Evolutionary conservation across 2,113 vertebrate genomes (phyloP), one percentile per base, ranked within the genome.

Genomic region (Neotragus pygmaeus): DNA sequence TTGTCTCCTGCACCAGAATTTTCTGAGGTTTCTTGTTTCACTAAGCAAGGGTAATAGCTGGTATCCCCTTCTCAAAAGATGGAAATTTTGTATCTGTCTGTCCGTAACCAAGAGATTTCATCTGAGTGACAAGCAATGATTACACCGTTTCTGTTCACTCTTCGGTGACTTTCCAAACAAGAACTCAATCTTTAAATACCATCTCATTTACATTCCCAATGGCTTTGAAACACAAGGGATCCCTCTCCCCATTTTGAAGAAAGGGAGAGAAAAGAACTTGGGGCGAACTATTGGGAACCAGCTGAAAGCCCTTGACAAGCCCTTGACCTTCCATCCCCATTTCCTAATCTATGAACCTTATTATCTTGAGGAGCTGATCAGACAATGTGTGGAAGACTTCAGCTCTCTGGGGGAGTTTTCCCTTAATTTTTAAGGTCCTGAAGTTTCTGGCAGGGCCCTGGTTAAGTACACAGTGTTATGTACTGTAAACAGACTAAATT

Each of bases 311-410:
- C 33, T 43, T 36, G 36, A 62, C 15, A 55, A 39, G 9, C 3
- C 73, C 30, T 39, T 64, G 39, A 5, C 39, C 23, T 43, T 12
- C 6, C 14, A 7, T 3, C n/a, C 43, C 5, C 9, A 14, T 19
- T 60, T 66, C 43, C 39, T n/a, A 2, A 0, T 14, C 84, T 66
- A 1, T 17, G 39, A 78, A 77, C 0, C 0, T 9, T 47, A 2
- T 43, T 19, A 28, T 19, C 88, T 36, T 8, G 15, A 88, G 43
- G 60, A 16, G 64, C 55, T 85, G 7, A 1, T 43, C n/a, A n/a
- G 60, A 86, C 45, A 45, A 6, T 14, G 25, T 45, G 27, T 62
- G 55, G 80, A 82, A 86, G 39, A 27, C 78, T 70, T 94, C 77
- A n/a, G 43, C 39, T 36, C 28, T 73, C 45, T 53, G 53, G n/a